Evolutionary conservation across 2,888 invertebrate species (phyloP).

Genomic region (Augochlorella aurata): DNA sequence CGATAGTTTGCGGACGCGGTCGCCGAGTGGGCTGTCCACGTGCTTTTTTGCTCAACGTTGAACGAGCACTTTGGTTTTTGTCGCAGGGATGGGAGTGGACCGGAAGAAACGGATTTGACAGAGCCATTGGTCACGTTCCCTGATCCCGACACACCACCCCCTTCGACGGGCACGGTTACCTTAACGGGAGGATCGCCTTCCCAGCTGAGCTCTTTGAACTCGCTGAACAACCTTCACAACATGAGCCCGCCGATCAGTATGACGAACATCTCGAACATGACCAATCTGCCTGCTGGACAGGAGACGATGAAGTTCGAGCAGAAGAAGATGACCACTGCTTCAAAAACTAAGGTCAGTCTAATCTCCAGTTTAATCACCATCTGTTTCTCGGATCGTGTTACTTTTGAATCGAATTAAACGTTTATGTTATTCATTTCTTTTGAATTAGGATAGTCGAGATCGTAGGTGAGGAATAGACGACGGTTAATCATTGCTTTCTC

Average conservation of each 20-base stretch:
- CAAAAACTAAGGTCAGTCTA: constrained; percentile 86
- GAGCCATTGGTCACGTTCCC: constrained; percentile 92
- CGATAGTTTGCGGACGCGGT: neutral
- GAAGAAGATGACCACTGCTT: constrained; percentile 90
- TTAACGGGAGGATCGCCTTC: constrained; percentile 77
- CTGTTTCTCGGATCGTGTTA: no score
- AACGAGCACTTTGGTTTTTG: neutral
- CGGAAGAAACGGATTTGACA: constrained; percentile 77
- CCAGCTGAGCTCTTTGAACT: constrained; percentile 81
- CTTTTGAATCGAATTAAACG: no score
- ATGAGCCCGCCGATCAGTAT: constrained; percentile 75
- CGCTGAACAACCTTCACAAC: constrained; percentile 74
- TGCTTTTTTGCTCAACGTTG: neutral
- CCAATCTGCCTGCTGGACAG: constrained; percentile 76
- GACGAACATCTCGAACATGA: constrained; percentile 77
- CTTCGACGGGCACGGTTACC: constrained; percentile 81
- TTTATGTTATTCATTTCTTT: no score
- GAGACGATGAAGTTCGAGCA: constrained; percentile 92
- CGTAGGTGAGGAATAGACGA: no score
- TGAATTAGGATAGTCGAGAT: no score
- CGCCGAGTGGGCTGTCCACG: neutral
- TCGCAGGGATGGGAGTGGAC: constrained; percentile 73
- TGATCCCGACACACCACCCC: constrained; percentile 89
- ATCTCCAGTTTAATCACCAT: neutral
- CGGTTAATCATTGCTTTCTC: no score